Evolutionary conservation across 2,888 invertebrate species (phyloP).

Genomic region (Ashinkailepas kermadecensis): DNA sequence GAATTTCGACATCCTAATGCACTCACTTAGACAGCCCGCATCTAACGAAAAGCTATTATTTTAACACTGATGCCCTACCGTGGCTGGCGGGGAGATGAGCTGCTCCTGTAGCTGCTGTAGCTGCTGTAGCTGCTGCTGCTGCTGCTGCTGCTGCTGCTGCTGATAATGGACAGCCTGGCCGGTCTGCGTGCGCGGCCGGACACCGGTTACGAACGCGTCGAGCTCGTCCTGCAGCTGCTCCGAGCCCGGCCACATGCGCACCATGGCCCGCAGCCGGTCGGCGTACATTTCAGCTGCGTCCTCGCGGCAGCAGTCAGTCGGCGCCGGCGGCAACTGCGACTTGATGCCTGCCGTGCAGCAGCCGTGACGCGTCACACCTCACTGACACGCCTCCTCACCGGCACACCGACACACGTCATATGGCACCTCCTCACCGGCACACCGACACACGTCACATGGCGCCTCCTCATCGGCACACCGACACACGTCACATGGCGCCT

Average conservation of each 20-base stretch:
- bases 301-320: not conserved
- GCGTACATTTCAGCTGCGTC: not conserved
- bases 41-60: no score
- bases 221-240: not conserved
- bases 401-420: no score
- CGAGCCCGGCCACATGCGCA: not conserved
- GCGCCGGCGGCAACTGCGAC: not conserved
- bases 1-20: no score
- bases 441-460: no score
- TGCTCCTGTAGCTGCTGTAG: not conserved
- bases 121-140: not conserved
- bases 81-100: not conserved
- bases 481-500: no score
- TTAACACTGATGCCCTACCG: not conserved
- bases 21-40: no score
- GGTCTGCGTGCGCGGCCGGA: not conserved
- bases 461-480: no score
- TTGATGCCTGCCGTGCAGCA: no score
- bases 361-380: no score
- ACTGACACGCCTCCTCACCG: no score
- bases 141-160: not conserved
- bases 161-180: no score
- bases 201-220: not conserved
- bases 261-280: not conserved
- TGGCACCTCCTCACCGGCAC: no score